phyloP scores from a whole-genome alignment of 1,140 invertebrate genomes.

The Diachasmimorpha longicaudata region DNA sequence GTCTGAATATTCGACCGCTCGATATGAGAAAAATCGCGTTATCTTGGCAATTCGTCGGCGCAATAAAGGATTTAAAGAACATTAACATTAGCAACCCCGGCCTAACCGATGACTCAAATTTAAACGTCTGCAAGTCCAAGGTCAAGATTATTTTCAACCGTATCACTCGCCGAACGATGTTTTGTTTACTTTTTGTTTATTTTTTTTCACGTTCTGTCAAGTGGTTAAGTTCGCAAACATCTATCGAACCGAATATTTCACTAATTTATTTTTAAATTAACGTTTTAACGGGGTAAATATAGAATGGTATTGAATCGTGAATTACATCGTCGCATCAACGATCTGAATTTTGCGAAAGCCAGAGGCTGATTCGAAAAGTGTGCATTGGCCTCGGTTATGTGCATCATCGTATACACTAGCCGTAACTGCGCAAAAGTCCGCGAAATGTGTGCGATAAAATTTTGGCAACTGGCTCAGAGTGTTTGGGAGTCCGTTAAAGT shows the following conservation, averaged over 20 bases:
- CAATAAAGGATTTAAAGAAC: not conserved
- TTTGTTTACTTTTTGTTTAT: not conserved
- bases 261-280: not conserved
- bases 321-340: not conserved
- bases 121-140: constrained; percentile 1
- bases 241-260: too few relatives aligned
- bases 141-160: not conserved
- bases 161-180: not conserved
- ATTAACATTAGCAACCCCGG: not conserved
- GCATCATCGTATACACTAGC: not conserved
- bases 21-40: not conserved
- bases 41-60: not conserved
- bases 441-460: not conserved
- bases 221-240: not conserved
- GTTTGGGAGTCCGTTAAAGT: not conserved
- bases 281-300: not conserved
- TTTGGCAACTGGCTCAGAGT: not conserved
- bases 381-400: not conserved
- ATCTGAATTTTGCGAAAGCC: not conserved
- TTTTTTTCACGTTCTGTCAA: not conserved
- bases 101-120: constrained; percentile 2
- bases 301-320: not conserved
- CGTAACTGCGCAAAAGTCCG: constrained; percentile 4
- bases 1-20: not conserved
- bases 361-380: not conserved